Evolutionary conservation across 2,888 invertebrate species (phyloP).

Genomic region (Boloria euphrosyne): DNA sequence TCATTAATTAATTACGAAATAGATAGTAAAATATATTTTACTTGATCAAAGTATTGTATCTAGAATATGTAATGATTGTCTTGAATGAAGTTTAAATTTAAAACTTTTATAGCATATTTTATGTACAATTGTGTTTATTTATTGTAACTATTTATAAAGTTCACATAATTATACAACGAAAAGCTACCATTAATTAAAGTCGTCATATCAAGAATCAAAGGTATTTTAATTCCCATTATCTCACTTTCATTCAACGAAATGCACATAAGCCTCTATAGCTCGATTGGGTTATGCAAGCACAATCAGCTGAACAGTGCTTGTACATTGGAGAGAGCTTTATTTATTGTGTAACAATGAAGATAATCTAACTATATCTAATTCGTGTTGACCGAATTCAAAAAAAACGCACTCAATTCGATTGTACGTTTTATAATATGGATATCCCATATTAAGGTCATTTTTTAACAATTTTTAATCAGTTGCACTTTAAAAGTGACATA

Average conservation of each 20-base stretch:
- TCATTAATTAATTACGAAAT: too few relatives aligned
- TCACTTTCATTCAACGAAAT: conserved; percentile 25
- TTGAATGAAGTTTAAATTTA: too few relatives aligned
- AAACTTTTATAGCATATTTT: too few relatives aligned
- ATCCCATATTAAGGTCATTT: too few relatives aligned
- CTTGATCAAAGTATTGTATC: too few relatives aligned
- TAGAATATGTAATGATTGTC: too few relatives aligned
- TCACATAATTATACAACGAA: neutral
- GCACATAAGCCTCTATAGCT: conserved; percentile 46
- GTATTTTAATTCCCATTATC: conserved; percentile 21
- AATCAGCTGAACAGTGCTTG: conserved; percentile 56
- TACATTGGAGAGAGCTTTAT: conserved; percentile 60
- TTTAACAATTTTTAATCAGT: too few relatives aligned
- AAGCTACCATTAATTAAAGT: conserved; percentile 14
- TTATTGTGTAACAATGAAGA: conserved; percentile 58
- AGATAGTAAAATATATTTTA: too few relatives aligned
- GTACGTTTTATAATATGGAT: too few relatives aligned
- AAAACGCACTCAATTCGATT: neutral
- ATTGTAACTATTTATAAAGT: too few relatives aligned
- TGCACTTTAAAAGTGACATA: too few relatives aligned
- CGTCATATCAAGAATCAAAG: conserved; percentile 9
- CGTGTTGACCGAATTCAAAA: neutral
- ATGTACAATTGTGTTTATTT: too few relatives aligned
- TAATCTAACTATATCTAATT: conserved; percentile 2
- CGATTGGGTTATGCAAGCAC: conserved; percentile 58